Evolutionary conservation across 2,888 invertebrate species (phyloP).

Genomic region (Ochropacha duplaris): DNA sequence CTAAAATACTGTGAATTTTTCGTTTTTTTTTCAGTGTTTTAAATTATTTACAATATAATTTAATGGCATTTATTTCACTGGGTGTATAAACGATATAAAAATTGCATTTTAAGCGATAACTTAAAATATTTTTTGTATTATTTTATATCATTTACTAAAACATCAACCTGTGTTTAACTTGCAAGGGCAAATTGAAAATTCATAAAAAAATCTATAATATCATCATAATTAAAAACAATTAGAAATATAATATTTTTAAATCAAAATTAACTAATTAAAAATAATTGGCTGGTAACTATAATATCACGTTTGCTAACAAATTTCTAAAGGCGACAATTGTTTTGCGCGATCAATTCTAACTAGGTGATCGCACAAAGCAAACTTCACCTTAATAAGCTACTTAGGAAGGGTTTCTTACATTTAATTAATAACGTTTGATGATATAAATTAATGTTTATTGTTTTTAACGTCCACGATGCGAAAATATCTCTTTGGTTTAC

Average conservation of each 20-base stretch:
- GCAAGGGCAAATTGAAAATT: background rate
- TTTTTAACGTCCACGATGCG: background rate
- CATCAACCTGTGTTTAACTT: background rate
- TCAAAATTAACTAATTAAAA: conserved; percentile 19
- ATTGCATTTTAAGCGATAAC: no score
- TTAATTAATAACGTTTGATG: background rate
- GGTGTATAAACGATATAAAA: background rate
- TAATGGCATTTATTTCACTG: no score
- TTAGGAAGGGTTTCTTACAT: background rate
- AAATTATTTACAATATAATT: no score
- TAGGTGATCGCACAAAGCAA: background rate
- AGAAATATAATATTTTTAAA: conserved; percentile 2
- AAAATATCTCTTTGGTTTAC: conserved; percentile 9
- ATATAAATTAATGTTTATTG: background rate
- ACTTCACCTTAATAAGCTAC: background rate
- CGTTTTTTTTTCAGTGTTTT: no score
- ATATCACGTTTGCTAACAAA: conserved; percentile 37
- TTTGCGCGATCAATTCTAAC: background rate
- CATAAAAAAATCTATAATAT: background rate
- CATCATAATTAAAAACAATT: no score
- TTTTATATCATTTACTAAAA: background rate
- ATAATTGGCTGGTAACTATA: conserved; percentile 46
- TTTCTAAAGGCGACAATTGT: conserved; percentile 6
- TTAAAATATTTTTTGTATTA: background rate
- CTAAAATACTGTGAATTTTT: background rate